Conservation (phyloP, 2,113 vertebrate genomes). For the Cyprinodon variegatus region DNA sequence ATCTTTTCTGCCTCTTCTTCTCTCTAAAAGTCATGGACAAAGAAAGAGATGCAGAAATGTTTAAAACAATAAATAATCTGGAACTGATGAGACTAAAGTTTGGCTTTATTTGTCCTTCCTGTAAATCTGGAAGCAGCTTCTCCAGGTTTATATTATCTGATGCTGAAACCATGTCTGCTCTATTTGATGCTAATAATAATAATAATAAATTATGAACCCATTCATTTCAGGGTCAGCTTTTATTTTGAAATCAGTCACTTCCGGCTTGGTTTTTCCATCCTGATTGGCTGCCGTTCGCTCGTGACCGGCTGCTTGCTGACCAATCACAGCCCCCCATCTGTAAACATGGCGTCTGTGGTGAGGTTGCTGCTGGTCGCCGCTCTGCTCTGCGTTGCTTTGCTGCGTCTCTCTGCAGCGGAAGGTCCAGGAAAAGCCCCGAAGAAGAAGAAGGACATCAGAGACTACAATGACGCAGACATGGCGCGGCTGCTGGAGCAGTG, state of each 20-base stretch:
- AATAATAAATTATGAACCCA: too few species aligned
- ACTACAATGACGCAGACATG: conserved; percentile 98
- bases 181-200: too few species aligned
- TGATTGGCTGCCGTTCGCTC: conserved; percentile 22
- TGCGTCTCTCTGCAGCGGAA: conserved; percentile 47
- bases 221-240: background rate
- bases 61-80: too few species aligned
- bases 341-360: conserved; percentile 75
- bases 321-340: conserved; percentile 67
- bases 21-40: too few species aligned
- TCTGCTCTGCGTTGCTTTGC: conserved; percentile 58
- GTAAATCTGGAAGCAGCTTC: too few species aligned
- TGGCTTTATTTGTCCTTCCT: too few species aligned
- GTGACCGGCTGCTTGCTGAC: conserved; percentile 56
- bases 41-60: too few species aligned
- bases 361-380: conserved; percentile 47
- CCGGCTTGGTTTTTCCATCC: background rate
- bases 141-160: too few species aligned
- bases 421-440: conserved; percentile 58
- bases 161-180: too few species aligned
- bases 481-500: conserved; percentile 94
- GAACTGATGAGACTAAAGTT: too few species aligned
- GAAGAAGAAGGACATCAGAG: conserved; percentile 94
- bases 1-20: too few species aligned
- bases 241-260: background rate